Base-by-base conservation (phyloP, 2,797 vertebrate species). In the Limosa lapponica region DNA sequence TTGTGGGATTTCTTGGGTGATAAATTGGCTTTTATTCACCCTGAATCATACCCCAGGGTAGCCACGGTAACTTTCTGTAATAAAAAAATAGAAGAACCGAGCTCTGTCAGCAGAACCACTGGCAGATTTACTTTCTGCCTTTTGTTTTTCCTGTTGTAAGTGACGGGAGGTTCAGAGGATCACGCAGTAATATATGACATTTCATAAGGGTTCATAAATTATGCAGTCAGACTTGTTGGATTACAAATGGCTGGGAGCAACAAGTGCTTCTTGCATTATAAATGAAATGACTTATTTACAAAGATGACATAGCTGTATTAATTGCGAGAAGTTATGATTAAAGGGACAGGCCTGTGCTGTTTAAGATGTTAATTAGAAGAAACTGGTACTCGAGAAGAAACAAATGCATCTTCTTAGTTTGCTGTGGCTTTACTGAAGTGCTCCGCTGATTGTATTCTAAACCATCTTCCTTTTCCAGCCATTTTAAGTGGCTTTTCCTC, bases 171-270 rank as follows among this genome's bases (percentile, higher is more conserved):
- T 92, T 90, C 64, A 91, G 86, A 88, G 82, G 70, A 90, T 86
- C 75, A 67, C 10, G 22, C 79, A 90, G 58, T 41, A 83, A 44
- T 16, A 3, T 54, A 78, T 83, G 87, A 87, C 55, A 54, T 84
- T 95, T 96, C 57, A 36, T 83, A 83, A 78, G 20, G 25, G 28
- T 88, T 96, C 43, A 95, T 96, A 89, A 96, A 96, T 96, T 95
- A 87, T 96, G 73, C 91, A 96, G 70, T 65, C 87, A 64, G 93
- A 70, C 57, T 84, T 90, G 86, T 51, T 92, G 91, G 87, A 87
- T 92, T 96, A 82, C 84, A 93, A 83, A 94, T 91, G 87, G 10
- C 80, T 94, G 90, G 66, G 71, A 96, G 80, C 80, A 96, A 94
- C 91, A 97, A 94, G 83, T 95, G 44, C 69, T 73, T 89, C 62